A percentile compares a stretch with the other conserved stretches of the same genome.
These are phyloP conservation scores for Hyla sarda DNA, from an alignment of 2,113 vertebrate species.

Conservation along the genomic window DNA sequence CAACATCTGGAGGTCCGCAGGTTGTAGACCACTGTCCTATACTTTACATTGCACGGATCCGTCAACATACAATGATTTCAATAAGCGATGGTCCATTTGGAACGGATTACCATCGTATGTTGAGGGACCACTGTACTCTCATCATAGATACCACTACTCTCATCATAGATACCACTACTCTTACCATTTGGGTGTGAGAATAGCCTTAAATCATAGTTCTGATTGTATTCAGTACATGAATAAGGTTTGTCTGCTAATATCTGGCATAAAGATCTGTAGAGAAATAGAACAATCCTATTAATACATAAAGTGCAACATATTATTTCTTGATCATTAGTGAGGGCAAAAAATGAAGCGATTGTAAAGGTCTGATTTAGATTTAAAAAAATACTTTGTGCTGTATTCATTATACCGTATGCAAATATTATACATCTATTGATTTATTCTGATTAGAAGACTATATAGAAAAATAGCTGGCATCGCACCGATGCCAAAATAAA, in stretches of 20 bases:
- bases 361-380: background rate
- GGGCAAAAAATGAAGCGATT: background rate
- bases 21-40: too few relatives aligned
- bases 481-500: constrained; percentile 35
- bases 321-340: background rate
- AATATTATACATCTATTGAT: constrained; percentile 24
- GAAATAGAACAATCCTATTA: background rate
- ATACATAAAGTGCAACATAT: background rate
- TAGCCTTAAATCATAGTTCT: background rate
- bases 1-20: too few relatives aligned
- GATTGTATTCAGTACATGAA: background rate
- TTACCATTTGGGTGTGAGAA: background rate
- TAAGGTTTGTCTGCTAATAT: background rate
- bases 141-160: background rate
- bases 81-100: too few relatives aligned
- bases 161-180: background rate
- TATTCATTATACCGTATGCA: constrained; percentile 5
- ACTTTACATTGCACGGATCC: too few relatives aligned
- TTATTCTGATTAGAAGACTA: constrained; percentile 24
- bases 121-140: too few relatives aligned
- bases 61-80: too few relatives aligned
- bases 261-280: background rate
- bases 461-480: constrained; percentile 43
- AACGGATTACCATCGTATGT: too few relatives aligned
- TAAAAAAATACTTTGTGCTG: constrained; percentile 30